Conservation (phyloP, 2,797 vertebrate species). For the Echeneis naucrates region DNA sequence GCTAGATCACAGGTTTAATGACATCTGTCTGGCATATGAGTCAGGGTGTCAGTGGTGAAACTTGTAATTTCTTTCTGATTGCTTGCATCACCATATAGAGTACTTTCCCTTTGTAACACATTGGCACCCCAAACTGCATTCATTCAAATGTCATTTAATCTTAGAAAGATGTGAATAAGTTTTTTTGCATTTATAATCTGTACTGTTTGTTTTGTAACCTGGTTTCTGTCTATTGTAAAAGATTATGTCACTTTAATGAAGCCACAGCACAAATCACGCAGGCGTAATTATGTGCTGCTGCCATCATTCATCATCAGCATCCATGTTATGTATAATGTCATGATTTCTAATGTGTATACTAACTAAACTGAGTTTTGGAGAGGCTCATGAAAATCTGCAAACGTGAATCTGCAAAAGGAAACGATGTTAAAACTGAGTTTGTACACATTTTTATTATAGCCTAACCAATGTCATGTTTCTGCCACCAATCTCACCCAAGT, state of each 20-base stretch:
- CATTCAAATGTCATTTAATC: constrained; percentile 46
- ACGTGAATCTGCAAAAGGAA: constrained; percentile 85
- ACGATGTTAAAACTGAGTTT: constrained; percentile 62
- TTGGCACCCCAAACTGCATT: constrained; percentile 18
- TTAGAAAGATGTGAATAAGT: constrained; percentile 42
- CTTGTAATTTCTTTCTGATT: constrained; percentile 28
- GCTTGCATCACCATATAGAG: constrained; percentile 39
- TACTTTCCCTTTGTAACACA: constrained; percentile 30
- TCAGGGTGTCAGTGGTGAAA: constrained; percentile 38
- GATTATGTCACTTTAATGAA: constrained; percentile 43
- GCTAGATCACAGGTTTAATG: constrained; percentile 31
- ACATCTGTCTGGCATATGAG: constrained; percentile 47
- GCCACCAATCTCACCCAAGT: constrained; percentile 87
- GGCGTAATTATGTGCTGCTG: constrained; percentile 73
- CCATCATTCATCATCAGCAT: constrained; percentile 46
- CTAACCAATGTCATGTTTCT: constrained; percentile 77
- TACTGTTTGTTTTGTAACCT: constrained; percentile 52
- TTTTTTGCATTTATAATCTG: constrained; percentile 56
- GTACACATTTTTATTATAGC: constrained; percentile 67
- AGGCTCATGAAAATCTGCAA: constrained; percentile 78
- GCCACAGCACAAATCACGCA: constrained; percentile 72
- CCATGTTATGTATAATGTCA: constrained; percentile 36
- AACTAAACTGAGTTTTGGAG: constrained; percentile 45
- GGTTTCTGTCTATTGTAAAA: constrained; percentile 25
- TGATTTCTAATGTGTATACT: constrained; percentile 50